Evolutionary conservation across 2,888 invertebrate genomes (phyloP).

Genomic region (Pediacus dermestoides): DNA sequence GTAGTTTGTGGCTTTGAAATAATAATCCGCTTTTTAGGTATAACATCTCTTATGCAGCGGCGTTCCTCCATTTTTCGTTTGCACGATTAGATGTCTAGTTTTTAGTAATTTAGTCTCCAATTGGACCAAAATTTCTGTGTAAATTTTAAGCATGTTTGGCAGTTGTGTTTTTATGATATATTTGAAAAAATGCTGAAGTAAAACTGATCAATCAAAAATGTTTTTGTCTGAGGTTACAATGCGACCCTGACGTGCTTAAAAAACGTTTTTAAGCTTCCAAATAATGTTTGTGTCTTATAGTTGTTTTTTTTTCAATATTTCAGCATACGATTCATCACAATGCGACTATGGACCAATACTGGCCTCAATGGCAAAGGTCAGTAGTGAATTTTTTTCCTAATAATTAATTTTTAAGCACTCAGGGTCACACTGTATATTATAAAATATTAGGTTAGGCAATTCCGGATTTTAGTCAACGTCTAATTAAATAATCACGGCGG

Average conservation of each 20-base stretch:
- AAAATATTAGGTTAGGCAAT: too few relatives aligned
- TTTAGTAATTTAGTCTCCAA: slow-evolving; percentile 9
- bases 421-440: slow-evolving; percentile 30
- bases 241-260: slow-evolving; percentile 41
- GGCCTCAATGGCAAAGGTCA: slow-evolving; percentile 53
- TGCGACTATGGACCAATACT: slow-evolving; percentile 53
- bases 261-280: slow-evolving; percentile 23
- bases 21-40: too few relatives aligned
- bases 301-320: slow-evolving; percentile 48
- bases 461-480: too few relatives aligned
- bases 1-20: too few relatives aligned
- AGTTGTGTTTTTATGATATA: slow-evolving; percentile 21
- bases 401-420: slow-evolving; percentile 38
- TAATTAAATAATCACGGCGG: too few relatives aligned
- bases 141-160: slow-evolving; percentile 35
- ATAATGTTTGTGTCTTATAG: slow-evolving; percentile 26
- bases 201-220: slow-evolving; percentile 3
- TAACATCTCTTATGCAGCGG: too few relatives aligned
- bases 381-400: slow-evolving; percentile 35
- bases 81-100: too few relatives aligned
- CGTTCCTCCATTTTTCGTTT: too few relatives aligned
- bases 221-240: slow-evolving; percentile 21
- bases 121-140: slow-evolving; percentile 5
- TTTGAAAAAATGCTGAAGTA: slow-evolving; percentile 13
- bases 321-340: slow-evolving; percentile 52